These are phyloP conservation scores for Lutjanus erythropterus DNA, from an alignment of 2,113 vertebrate species.

Conservation along the genomic window DNA sequence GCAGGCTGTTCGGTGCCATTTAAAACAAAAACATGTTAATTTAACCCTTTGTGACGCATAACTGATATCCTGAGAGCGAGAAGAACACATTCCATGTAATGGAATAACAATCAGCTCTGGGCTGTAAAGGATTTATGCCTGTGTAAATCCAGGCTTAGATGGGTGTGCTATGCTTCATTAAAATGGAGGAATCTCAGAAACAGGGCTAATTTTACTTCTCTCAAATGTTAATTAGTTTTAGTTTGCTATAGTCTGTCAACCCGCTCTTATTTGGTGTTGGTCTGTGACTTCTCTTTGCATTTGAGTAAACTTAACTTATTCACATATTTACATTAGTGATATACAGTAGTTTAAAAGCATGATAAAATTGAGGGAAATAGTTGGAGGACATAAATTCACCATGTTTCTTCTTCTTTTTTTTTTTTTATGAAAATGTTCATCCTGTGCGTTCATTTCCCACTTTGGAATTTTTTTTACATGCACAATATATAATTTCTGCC, in stretches of 20 bases:
- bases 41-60: conserved; percentile 45
- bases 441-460: neutral
- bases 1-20: conserved; percentile 22
- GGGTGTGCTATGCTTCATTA: conserved; percentile 22
- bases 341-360: neutral
- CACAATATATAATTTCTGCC: no score
- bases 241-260: conserved; percentile 2
- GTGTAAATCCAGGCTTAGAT: conserved; percentile 42
- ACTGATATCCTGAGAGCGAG: conserved; percentile 6
- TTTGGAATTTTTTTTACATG: neutral
- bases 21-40: conserved; percentile 40
- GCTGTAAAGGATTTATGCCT: conserved; percentile 34
- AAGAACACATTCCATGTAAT: conserved; percentile 19
- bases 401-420: neutral
- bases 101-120: conserved; percentile 47
- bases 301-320: neutral
- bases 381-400: neutral
- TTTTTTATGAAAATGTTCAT: neutral
- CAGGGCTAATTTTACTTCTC: conserved; percentile 20
- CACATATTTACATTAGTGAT: neutral
- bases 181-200: conserved; percentile 24
- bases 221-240: conserved; percentile 29
- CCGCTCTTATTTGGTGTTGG: neutral
- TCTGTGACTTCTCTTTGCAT: neutral
- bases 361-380: neutral